A percentile compares a stretch with the other conserved stretches of the same genome.
Evolutionary conservation across 2,888 invertebrate genomes (phyloP).

Genomic region (Conchocele bisecta): DNA sequence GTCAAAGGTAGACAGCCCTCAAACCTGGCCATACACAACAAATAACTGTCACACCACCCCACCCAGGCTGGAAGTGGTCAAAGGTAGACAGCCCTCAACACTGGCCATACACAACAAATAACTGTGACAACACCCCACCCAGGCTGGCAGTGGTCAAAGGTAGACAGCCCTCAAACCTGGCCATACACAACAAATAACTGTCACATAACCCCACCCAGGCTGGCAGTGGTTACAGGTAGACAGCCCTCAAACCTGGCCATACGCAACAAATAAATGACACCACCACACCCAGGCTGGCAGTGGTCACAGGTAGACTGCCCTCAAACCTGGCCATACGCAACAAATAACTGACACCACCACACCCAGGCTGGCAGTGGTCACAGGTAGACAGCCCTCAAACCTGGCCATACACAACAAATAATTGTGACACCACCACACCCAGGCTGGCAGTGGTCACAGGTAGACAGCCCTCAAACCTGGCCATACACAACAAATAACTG

Average conservation of each 20-base stretch:
- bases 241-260: conserved; percentile 71
- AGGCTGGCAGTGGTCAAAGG: conserved; percentile 85
- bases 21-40: conserved; percentile 89
- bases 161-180: conserved; percentile 68
- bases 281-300: conserved; percentile 87
- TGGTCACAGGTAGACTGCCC: conserved; percentile 71
- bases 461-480: conserved; percentile 66
- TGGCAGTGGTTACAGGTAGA: conserved; percentile 84
- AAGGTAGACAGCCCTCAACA: conserved; percentile 64
- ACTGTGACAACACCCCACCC: conserved; percentile 87
- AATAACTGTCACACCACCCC: conserved; percentile 89
- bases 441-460: conserved; percentile 85
- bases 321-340: conserved; percentile 73
- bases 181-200: too few species aligned
- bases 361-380: too few species aligned
- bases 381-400: too few species aligned
- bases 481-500: too few species aligned
- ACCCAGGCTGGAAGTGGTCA: conserved; percentile 86
- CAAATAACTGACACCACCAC: too few species aligned
- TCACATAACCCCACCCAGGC: conserved; percentile 87
- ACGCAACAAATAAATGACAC: too few species aligned
- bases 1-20: conserved; percentile 65
- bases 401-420: too few species aligned
- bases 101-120: too few species aligned
- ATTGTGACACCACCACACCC: conserved; percentile 87